A percentile compares a stretch with the other conserved stretches of the same genome.
Conservation (phyloP, 2,113 vertebrate genomes). For the Amphiprion ocellaris region DNA sequence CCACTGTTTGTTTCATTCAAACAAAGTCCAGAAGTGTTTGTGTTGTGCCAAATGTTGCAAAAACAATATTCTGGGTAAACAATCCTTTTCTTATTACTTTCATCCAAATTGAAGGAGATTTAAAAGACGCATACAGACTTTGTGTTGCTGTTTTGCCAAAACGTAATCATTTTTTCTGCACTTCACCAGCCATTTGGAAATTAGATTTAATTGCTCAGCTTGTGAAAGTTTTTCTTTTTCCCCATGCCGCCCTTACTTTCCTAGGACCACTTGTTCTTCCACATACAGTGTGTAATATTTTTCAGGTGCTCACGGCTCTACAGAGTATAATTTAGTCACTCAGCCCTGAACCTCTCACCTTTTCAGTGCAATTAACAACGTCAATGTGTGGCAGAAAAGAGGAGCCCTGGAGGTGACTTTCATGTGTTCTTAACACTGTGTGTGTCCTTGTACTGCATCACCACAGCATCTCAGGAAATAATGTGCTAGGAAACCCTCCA, state of each 20-base stretch:
- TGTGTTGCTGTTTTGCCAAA: slow-evolving; percentile 40
- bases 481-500: neutral
- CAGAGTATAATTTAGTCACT: no score
- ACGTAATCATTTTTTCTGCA: slow-evolving; percentile 71
- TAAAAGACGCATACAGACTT: slow-evolving; percentile 14
- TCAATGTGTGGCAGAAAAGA: neutral
- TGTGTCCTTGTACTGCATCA: neutral
- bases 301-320: neutral
- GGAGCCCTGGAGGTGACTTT: neutral
- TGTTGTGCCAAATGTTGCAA: slow-evolving; percentile 19
- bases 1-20: slow-evolving; percentile 24
- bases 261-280: neutral
- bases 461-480: neutral
- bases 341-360: neutral
- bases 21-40: slow-evolving; percentile 12
- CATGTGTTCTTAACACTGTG: neutral
- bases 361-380: neutral
- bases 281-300: neutral
- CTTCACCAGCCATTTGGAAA: slow-evolving; percentile 59
- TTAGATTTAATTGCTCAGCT: slow-evolving; percentile 57
- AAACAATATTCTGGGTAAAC: slow-evolving; percentile 49
- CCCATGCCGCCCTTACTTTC: no score
- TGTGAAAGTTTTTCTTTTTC: no score
- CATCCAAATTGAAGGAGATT: slow-evolving; percentile 38
- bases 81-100: slow-evolving; percentile 28